Evolutionary conservation across 2,797 vertebrate species (phyloP).

Genomic region (Sebastes cheni): DNA sequence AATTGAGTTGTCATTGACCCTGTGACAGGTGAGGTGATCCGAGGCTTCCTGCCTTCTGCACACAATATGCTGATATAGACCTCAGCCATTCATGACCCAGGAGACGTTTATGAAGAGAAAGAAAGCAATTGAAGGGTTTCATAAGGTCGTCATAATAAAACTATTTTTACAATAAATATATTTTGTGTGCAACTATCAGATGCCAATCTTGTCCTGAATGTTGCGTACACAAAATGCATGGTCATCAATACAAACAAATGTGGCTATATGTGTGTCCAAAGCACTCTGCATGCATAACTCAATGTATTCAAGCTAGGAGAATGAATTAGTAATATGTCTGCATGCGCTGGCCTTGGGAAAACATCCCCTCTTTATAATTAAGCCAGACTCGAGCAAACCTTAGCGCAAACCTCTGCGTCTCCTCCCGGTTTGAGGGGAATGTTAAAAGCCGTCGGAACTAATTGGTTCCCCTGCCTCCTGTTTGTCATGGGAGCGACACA

Average conservation of each 20-base stretch:
- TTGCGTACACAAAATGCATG: not conserved
- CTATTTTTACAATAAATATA: not conserved
- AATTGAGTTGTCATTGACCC: constrained; percentile 24
- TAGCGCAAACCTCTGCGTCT: constrained; percentile 35
- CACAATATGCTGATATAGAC: not conserved
- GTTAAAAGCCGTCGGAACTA: constrained; percentile 68
- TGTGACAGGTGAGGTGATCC: not conserved
- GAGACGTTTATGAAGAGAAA: not conserved
- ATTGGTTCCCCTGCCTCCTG: constrained; percentile 79
- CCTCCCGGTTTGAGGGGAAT: constrained; percentile 57
- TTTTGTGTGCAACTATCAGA: not conserved
- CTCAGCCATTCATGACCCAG: not conserved
- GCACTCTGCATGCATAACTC: constrained; percentile 23
- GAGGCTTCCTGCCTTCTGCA: not conserved
- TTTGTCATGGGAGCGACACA: constrained; percentile 65
- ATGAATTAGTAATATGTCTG: constrained; percentile 70
- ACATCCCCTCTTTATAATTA: constrained; percentile 64
- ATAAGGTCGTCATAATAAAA: not conserved
- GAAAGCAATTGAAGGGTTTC: not conserved
- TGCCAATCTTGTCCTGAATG: not conserved
- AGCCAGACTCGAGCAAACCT: constrained; percentile 48
- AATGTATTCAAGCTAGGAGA: constrained; percentile 50
- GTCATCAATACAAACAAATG: constrained; percentile 1
- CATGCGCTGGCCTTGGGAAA: constrained; percentile 61
- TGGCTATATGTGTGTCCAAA: not conserved